A percentile compares a stretch with the other conserved stretches of the same genome.
These are phyloP conservation scores for Chionomys nivalis DNA, from an alignment of 2,113 vertebrate genomes.

Conservation along the genomic window DNA sequence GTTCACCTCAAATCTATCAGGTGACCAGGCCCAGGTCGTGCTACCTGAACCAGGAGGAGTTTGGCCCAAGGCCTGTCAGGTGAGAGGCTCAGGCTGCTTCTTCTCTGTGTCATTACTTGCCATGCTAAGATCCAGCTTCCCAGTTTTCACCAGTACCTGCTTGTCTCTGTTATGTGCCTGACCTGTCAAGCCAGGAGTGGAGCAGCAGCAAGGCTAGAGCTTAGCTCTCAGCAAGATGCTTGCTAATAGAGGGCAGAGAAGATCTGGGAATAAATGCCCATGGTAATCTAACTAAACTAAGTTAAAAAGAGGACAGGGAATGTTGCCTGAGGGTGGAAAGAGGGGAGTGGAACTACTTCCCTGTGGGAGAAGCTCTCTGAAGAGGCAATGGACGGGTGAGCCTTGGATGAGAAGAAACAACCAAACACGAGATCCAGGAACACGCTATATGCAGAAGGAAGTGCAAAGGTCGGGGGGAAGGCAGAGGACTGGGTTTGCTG, in stretches of 20 bases:
- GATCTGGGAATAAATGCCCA: neutral
- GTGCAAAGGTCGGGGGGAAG: neutral
- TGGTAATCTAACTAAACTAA: constrained; percentile 1
- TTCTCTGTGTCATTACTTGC: neutral
- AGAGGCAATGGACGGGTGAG: neutral
- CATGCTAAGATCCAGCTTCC: neutral
- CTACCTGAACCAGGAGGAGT: neutral
- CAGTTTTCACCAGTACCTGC: neutral
- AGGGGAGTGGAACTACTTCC: neutral
- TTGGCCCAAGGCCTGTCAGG: neutral
- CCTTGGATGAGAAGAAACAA: neutral
- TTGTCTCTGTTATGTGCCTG: neutral
- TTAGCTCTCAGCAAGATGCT: neutral
- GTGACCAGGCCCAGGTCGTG: neutral
- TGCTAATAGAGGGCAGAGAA: neutral
- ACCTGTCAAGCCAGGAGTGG: neutral
- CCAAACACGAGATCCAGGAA: neutral
- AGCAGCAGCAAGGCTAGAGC: neutral
- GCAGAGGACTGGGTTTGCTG: neutral
- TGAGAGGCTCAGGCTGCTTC: neutral
- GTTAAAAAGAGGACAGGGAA: neutral
- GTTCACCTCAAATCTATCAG: neutral
- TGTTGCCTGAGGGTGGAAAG: rapidly evolving
- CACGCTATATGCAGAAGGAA: neutral
- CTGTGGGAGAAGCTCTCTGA: neutral